Conservation (phyloP, 1,140 invertebrate genomes). For the Papilio glaucus region DNA sequence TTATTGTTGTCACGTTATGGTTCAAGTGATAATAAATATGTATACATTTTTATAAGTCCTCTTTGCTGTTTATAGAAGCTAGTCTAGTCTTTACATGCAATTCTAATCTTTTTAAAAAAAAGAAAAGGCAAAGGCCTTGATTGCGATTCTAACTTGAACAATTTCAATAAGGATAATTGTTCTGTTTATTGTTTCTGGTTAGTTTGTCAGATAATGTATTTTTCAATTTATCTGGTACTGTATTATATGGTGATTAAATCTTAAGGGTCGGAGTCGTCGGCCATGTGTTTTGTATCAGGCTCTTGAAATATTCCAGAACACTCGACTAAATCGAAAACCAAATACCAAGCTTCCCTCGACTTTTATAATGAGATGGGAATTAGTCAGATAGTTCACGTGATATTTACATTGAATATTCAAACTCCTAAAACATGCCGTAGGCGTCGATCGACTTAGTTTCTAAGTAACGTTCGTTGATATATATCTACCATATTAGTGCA, state of each 20-base stretch:
- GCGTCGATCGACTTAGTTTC: no score
- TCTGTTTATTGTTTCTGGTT: not conserved
- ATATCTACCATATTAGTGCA: no score
- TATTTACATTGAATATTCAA: not conserved
- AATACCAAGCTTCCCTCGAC: not conserved
- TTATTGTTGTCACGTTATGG: no score
- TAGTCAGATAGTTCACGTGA: not conserved
- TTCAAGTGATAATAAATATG: no score
- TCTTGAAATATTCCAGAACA: conserved; percentile 7
- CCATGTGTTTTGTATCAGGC: conserved; percentile 15
- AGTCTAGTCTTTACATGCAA: no score
- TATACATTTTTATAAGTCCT: no score
- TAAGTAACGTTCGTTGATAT: no score
- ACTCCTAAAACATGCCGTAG: no score
- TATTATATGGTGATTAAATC: not conserved
- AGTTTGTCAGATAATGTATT: not conserved
- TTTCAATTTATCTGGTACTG: not conserved
- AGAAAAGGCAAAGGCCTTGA: no score
- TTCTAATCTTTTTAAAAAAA: no score
- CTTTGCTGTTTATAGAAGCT: no score
- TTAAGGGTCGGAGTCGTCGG: not conserved
- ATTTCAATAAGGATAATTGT: not conserved
- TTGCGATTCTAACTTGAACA: not conserved
- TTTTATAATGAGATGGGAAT: not conserved
- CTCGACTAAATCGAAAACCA: conserved; percentile 1